Base-by-base conservation (phyloP, 2,797 vertebrate genomes). In the Pseudochirops cupreus region DNA sequence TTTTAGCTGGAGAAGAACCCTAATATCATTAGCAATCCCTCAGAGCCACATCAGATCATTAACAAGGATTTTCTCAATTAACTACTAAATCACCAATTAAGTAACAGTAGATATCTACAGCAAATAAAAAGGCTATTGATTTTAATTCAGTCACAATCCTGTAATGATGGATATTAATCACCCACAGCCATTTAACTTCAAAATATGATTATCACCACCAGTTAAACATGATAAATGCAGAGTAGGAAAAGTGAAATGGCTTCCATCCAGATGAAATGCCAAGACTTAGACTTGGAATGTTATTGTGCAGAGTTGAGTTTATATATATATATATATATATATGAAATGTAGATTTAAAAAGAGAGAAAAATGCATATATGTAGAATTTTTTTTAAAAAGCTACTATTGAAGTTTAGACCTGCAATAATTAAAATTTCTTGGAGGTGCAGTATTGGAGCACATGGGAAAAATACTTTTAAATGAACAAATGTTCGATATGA, bases 61-160 rank as follows among this genome's bases (percentile, higher is more conserved):
- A 97, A 92, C 53, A 95, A 96, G 33, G 91, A 95, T 96, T 96
- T 97, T 96, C 92, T 97, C 94, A 97, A 96, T 97, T 96, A 96
- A 93, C 74, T 94, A 94, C 54, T 94, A 95, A 96, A 92, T 95
- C 95, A 96, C 52, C 92, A 97, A 95, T 97, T 97, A 96, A 95
- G 33, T 0, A 10, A 90, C 92, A 97, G 57, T 91, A 54, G 31
- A 94, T 90, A 91, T 93, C 92, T 94, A 97, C n/a, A 91, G 13
- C 89, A 97, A 96, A 96, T 95, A 95, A 95, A 96, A 93, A 39
- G 52, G 33, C 82, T 95, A 95, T 93, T 97, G 94, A 96, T 97
- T 96, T 96, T 96, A 97, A 93, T 93, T 96, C 52, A 96, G 91
- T 93, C 91, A 93, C 31, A 92, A 87, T 94, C 6, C 94, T 96